phyloP scores from a whole-genome alignment of 2,888 invertebrate species.

The Lissocephala sabroskyi region DNA sequence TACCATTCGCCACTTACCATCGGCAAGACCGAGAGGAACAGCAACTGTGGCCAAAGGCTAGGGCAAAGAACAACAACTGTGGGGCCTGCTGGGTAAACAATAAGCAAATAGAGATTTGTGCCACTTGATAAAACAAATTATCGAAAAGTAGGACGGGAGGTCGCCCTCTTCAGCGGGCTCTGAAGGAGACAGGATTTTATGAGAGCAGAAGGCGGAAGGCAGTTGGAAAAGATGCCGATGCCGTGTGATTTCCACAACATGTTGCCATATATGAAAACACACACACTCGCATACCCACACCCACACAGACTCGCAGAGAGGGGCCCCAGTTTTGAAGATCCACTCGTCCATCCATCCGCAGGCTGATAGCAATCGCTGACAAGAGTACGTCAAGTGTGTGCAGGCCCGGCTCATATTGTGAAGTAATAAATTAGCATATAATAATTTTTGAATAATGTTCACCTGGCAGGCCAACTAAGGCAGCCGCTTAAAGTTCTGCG shows the following conservation, averaged over 20 bases:
- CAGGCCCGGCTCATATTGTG: not conserved
- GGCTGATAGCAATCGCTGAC: no score
- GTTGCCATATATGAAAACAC: conserved; percentile 6
- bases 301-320: no score
- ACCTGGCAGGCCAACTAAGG: not conserved
- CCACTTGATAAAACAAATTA: not conserved
- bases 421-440: conserved; percentile 24
- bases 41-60: no score
- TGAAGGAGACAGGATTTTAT: no score
- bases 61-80: no score
- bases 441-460: conserved; percentile 2
- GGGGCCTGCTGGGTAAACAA: no score
- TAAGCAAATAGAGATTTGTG: not conserved
- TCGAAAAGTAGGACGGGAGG: not conserved
- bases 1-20: no score
- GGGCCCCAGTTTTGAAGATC: no score
- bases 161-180: not conserved
- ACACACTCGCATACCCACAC: no score
- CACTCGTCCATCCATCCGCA: not conserved
- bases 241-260: conserved; percentile 26
- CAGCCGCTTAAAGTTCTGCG: not conserved
- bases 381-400: conserved; percentile 1
- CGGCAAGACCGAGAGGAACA: no score
- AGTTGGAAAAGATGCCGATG: not conserved
- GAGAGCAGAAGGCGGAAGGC: not conserved